A percentile compares a stretch with the other conserved stretches of the same genome.
These are phyloP conservation scores for Craniophora ligustri DNA, from an alignment of 2,888 invertebrate genomes.

Conservation along the genomic window DNA sequence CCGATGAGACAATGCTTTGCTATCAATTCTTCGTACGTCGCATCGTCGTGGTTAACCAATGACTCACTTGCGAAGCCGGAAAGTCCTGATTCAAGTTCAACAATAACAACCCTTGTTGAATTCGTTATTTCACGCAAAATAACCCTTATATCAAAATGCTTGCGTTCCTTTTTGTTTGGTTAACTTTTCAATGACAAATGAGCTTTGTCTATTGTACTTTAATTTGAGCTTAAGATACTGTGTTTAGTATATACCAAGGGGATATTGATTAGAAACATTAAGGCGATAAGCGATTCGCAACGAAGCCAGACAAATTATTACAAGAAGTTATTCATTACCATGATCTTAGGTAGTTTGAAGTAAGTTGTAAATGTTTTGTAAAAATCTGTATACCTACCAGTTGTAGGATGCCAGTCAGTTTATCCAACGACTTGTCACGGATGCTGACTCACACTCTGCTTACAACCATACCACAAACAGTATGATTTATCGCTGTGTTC, in stretches of 20 bases:
- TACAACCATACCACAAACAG: slow-evolving; percentile 1
- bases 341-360: neutral
- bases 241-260: neutral
- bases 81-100: slow-evolving; percentile 41
- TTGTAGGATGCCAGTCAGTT: no score
- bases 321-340: neutral
- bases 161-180: slow-evolving; percentile 19
- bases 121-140: slow-evolving; percentile 12
- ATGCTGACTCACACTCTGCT: slow-evolving; percentile 29
- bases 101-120: slow-evolving; percentile 1
- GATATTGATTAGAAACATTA: slow-evolving; percentile 24
- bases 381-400: neutral
- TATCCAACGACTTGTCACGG: slow-evolving; percentile 17
- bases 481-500: slow-evolving; percentile 6
- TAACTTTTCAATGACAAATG: neutral
- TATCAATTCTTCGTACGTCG: neutral
- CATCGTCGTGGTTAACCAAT: slow-evolving; percentile 15
- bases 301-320: slow-evolving; percentile 8
- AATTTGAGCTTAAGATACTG: no score
- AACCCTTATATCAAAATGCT: neutral
- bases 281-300: slow-evolving; percentile 7
- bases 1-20: neutral
- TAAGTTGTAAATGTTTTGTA: neutral
- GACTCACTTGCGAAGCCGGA: slow-evolving; percentile 43
- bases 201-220: neutral